A percentile compares a stretch with the other conserved stretches of the same genome.
Conservation (phyloP, 1,140 invertebrate genomes). For the Mercenaria mercenaria region DNA sequence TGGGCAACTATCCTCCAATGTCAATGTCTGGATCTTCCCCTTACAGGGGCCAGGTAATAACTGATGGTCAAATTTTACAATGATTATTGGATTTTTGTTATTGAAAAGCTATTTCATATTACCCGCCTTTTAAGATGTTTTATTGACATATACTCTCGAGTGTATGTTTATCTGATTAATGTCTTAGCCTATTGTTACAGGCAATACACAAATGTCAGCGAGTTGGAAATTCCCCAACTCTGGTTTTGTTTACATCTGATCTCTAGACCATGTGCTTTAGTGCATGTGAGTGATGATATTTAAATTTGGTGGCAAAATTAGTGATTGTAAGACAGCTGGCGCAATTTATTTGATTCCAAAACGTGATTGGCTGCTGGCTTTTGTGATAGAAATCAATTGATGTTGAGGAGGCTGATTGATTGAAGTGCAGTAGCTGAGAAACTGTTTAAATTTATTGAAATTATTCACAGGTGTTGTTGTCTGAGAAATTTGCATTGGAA, state of each 20-base stretch:
- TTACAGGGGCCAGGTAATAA: constrained; percentile 79
- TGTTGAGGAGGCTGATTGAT: constrained; percentile 34
- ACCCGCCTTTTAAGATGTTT: constrained; percentile 67
- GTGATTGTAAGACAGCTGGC: constrained; percentile 44
- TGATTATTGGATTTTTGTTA: constrained; percentile 50
- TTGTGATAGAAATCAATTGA: constrained; percentile 60
- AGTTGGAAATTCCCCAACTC: constrained; percentile 52
- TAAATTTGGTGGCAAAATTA: constrained; percentile 85
- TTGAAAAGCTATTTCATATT: constrained; percentile 65
- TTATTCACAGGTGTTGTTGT: not conserved
- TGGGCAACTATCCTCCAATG: constrained; percentile 79
- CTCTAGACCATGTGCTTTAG: constrained; percentile 46
- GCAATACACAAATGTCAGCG: constrained; percentile 25
- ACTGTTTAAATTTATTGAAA: constrained; percentile 24
- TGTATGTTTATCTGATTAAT: constrained; percentile 57
- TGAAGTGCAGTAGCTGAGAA: constrained; percentile 32
- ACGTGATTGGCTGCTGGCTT: constrained; percentile 55
- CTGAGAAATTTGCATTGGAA: too few species aligned
- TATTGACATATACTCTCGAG: constrained; percentile 55
- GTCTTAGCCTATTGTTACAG: constrained; percentile 38
- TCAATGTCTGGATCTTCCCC: constrained; percentile 69
- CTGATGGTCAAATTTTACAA: constrained; percentile 41
- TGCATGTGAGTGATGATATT: constrained; percentile 72
- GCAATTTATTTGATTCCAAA: constrained; percentile 46
- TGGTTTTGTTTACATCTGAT: constrained; percentile 58